Evolutionary conservation across 92 coral and sea anemone genomes (phyloP), one percentile per base, ranked within the genome.

Genomic region (Zoanthus solanderi): DNA sequence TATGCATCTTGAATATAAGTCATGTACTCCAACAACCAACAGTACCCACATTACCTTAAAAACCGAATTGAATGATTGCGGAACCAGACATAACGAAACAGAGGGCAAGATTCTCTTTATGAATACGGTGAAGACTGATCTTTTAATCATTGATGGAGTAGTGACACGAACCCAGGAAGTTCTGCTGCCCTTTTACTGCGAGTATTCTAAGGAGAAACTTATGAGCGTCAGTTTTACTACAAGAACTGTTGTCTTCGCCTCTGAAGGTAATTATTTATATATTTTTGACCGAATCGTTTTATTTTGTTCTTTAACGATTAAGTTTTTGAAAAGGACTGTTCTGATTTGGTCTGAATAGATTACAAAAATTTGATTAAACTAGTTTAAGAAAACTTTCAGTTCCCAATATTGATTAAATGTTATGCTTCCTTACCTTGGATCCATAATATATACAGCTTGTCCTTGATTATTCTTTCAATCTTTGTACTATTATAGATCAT

Each of bases 161-260:
- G 74, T 83, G 30, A 63, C 79, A 10, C 87, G 79, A 47, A 65
- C 77, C 15, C 87, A 74, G 0, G 87, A 90, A 53, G 57, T 86
- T 77, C 48, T 12, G 29, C 6, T 90, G 4, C 92, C 92, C 50
- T 86, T 90, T 44, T 90, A 79, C 82, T 90, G 92, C 76, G 76
- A 79, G 42, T 90, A 90, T 79, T 90, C 92, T 13, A 86, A 84
- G 53, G 72, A 45, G 63, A 79, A 86, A 69, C 15, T 86, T 7
- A 14, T 90, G 3, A 79, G 87, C 72, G 32, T 90, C 47, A 63
- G 78, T 52, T 90, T 78, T 47, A 79, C 31, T 46, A 86, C 90
- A n/a, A 79, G 23, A 11, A 63, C 71, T 9, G 34, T 79, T n/a
- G 46, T 66, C 67, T 71, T 86, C 76, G 87, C 69, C 11, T 32